Conservation (phyloP, 2,888 invertebrate species). For the Lasioglossum zephyrum region DNA sequence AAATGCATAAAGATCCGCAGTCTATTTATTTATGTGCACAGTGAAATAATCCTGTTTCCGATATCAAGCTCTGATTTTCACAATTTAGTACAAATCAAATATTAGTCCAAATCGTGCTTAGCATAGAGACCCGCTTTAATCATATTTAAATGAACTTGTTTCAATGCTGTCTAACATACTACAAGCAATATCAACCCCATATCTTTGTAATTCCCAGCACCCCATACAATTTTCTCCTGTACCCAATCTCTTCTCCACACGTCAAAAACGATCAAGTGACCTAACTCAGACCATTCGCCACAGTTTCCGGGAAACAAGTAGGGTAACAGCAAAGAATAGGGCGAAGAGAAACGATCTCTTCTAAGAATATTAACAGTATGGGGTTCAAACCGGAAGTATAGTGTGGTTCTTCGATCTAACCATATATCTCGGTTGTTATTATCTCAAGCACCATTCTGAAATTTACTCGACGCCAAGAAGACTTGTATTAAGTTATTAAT, state of each 20-base stretch:
- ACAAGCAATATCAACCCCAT: not conserved
- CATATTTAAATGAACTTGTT: too few species aligned
- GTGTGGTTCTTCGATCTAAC: not conserved
- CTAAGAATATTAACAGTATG: not conserved
- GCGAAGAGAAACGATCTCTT: not conserved
- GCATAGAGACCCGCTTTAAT: too few species aligned
- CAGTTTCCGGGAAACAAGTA: conserved; percentile 3
- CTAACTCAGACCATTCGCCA: not conserved
- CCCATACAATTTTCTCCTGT: not conserved
- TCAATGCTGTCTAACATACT: too few species aligned
- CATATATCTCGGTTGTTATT: not conserved
- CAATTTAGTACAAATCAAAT: too few species aligned
- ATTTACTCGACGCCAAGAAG: not conserved
- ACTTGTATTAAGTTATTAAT: too few species aligned
- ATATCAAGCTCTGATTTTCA: too few species aligned
- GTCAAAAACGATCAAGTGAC: not conserved
- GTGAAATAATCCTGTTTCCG: too few species aligned
- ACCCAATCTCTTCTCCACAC: not conserved
- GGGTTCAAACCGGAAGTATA: not conserved
- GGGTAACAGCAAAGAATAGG: not conserved
- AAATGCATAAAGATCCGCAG: too few species aligned
- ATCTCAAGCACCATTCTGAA: not conserved
- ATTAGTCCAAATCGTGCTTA: too few species aligned
- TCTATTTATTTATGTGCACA: too few species aligned
- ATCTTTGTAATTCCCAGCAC: not conserved